Percentiles rank a stretch among this genome's conserved stretches.
phyloP scores from a whole-genome alignment of 2,113 vertebrate genomes.

The Zapus hudsonius region DNA sequence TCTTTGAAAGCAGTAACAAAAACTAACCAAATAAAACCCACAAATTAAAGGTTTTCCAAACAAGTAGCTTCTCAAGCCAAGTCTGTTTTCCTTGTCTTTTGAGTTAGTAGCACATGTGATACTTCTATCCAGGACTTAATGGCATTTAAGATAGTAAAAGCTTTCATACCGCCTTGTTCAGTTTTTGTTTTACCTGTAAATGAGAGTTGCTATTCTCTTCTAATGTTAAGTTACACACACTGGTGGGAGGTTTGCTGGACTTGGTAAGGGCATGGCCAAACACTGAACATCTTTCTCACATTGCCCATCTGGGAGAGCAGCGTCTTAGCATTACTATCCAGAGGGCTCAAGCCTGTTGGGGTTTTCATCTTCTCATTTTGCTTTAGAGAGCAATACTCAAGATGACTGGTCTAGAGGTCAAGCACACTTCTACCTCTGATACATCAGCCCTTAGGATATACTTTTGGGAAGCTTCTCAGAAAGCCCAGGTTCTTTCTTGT shows the following conservation, averaged over 20 bases:
- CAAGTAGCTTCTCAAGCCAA: neutral
- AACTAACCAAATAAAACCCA: neutral
- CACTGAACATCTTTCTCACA: neutral
- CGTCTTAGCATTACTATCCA: neutral
- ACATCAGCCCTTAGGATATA: neutral
- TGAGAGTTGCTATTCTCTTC: neutral
- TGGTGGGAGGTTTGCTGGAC: neutral
- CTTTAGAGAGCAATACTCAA: constrained; percentile 1
- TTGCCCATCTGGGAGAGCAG: neutral
- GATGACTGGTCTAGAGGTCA: neutral
- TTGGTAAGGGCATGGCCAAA: neutral
- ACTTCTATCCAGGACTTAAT: neutral
- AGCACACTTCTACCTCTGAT: neutral
- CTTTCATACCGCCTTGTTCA: neutral
- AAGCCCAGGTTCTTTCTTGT: neutral
- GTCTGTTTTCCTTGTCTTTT: neutral
- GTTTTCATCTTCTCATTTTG: neutral
- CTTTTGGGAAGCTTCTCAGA: neutral
- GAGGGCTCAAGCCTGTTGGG: neutral
- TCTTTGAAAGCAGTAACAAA: neutral
- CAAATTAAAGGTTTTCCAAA: constrained; percentile 8
- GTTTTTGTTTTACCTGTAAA: constrained; percentile 17
- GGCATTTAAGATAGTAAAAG: neutral
- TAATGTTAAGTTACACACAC: neutral
- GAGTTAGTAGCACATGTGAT: neutral